phyloP scores from a whole-genome alignment of 2,888 invertebrate genomes.

The Aspidapion aeneum region DNA sequence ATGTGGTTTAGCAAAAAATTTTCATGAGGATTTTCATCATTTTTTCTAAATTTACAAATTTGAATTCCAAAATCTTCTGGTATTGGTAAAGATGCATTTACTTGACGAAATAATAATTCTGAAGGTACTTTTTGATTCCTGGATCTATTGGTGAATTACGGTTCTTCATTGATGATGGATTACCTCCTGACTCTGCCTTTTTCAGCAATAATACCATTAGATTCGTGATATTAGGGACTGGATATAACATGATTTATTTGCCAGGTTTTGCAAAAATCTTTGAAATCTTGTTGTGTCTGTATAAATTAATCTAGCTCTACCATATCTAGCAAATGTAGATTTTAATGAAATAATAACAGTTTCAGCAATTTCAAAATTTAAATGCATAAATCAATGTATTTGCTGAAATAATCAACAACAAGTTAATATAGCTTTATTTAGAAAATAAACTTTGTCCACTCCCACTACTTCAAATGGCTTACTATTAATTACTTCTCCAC shows the following conservation, averaged over 20 bases:
- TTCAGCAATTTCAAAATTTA: not conserved
- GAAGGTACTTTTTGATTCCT: not conserved
- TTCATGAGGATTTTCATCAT: not conserved
- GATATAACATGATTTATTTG: too few relatives aligned
- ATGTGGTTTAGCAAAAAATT: not conserved
- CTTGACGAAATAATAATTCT: constrained; percentile 1
- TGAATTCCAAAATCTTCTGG: constrained; percentile 5
- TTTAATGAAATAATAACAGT: constrained; percentile 3
- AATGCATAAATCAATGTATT: constrained; percentile 1
- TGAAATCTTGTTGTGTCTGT: constrained; percentile 13
- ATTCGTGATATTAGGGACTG: constrained; percentile 12
- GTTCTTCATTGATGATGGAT: constrained; percentile 5
- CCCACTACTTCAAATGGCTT: not conserved
- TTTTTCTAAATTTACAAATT: not conserved
- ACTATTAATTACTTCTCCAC: not conserved
- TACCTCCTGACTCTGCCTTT: constrained; percentile 7
- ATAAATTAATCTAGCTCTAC: constrained; percentile 6
- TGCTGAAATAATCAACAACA: constrained; percentile 2
- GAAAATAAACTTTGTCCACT: not conserved
- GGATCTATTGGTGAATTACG: constrained; percentile 2
- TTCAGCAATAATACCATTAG: constrained; percentile 14
- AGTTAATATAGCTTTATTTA: not conserved
- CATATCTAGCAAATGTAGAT: constrained; percentile 3
- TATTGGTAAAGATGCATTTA: not conserved
- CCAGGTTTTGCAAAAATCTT: too few relatives aligned